phyloP scores from a whole-genome alignment of 1,140 invertebrate genomes.

The Colletes gigas region DNA sequence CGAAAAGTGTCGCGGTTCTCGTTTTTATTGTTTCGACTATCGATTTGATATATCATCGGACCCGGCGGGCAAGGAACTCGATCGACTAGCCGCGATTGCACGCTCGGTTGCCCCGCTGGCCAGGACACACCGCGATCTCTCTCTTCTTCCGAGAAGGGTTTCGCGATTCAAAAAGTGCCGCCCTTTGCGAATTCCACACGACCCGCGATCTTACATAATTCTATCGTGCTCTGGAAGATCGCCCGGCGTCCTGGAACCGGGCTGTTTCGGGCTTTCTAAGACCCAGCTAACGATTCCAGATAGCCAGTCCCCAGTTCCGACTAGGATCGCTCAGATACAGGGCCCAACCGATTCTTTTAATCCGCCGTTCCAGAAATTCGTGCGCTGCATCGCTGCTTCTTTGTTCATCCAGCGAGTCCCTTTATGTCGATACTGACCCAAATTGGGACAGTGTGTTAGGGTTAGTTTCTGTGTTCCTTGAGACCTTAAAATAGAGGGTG shows the following conservation, averaged over 20 bases:
- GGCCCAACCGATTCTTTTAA: slow-evolving; percentile 32
- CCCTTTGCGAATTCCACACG: slow-evolving; percentile 54
- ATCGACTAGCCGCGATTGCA: slow-evolving; percentile 54
- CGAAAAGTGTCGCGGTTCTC: not conserved
- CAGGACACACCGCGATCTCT: slow-evolving; percentile 35
- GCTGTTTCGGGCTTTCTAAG: slow-evolving; percentile 56
- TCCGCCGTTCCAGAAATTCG: slow-evolving; percentile 51
- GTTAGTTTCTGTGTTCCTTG: too few species aligned
- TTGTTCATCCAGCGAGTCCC: slow-evolving; percentile 1
- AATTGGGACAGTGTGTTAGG: too few species aligned
- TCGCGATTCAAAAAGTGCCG: slow-evolving; percentile 64
- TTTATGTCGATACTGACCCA: not conserved
- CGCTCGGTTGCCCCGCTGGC: slow-evolving; percentile 20
- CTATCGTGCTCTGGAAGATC: slow-evolving; percentile 55
- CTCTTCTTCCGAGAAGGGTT: slow-evolving; percentile 58
- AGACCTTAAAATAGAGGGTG: too few species aligned
- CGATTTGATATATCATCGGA: slow-evolving; percentile 40
- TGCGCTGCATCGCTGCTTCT: not conserved
- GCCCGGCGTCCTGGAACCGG: slow-evolving; percentile 53
- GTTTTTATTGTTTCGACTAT: slow-evolving; percentile 3
- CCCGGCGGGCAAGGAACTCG: slow-evolving; percentile 2
- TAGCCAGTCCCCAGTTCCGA: slow-evolving; percentile 23
- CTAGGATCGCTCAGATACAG: slow-evolving; percentile 23
- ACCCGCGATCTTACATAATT: slow-evolving; percentile 65
- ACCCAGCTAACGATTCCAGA: slow-evolving; percentile 60